Percentiles rank a stretch among this genome's conserved stretches.
Conservation (phyloP, 2,797 vertebrate genomes). For the Ctenopoma multispine region DNA sequence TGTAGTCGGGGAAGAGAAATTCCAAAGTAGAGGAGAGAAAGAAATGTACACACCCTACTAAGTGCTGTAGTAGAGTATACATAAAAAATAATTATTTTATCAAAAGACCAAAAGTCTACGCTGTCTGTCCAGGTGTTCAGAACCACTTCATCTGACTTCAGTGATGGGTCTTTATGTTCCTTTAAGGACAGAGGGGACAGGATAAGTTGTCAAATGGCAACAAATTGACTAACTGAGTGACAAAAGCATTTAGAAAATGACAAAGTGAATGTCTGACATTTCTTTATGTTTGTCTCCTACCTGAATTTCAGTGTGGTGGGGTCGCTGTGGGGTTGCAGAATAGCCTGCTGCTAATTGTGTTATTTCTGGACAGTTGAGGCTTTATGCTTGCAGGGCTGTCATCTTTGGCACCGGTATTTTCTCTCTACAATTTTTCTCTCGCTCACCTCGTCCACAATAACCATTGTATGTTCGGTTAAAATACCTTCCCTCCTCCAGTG, state of each 20-base stretch:
- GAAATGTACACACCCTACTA: too few species aligned
- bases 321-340: constrained; percentile 3
- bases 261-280: background rate
- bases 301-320: background rate
- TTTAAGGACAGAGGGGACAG: background rate
- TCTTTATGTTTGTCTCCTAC: constrained; percentile 18
- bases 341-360: constrained; percentile 55
- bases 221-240: constrained; percentile 14
- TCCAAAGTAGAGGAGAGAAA: too few species aligned
- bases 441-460: constrained; percentile 56
- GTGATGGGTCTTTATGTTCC: background rate
- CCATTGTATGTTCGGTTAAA: constrained; percentile 68
- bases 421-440: constrained; percentile 40
- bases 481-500: constrained; percentile 61
- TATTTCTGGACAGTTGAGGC: constrained; percentile 52
- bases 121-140: background rate
- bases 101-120: too few species aligned
- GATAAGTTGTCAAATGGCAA: background rate
- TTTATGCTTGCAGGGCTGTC: constrained; percentile 24
- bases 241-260: constrained; percentile 1
- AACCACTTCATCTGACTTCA: constrained; percentile 1
- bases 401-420: constrained; percentile 32
- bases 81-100: too few species aligned
- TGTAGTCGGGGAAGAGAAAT: too few species aligned
- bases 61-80: too few species aligned